Conservation (phyloP, 2,797 vertebrate genomes). For the Trichosurus vulpecula region DNA sequence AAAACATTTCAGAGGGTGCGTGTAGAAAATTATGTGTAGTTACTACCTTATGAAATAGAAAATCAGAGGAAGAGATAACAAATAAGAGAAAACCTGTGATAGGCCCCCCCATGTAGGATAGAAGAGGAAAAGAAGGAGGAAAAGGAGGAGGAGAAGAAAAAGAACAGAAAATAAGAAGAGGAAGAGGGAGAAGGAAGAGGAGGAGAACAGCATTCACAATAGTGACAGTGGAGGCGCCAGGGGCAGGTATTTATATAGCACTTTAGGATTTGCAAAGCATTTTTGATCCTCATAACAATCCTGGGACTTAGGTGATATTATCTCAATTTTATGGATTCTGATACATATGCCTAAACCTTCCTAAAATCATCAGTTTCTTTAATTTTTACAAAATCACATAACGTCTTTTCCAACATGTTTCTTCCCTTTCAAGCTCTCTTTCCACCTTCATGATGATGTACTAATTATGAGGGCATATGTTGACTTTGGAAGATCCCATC, state of each 20-base stretch:
- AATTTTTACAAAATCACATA: neutral
- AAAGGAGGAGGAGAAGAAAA: too few relatives aligned
- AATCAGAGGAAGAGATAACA: neutral
- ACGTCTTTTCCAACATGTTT: neutral
- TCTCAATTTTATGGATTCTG: neutral
- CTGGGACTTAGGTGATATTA: neutral
- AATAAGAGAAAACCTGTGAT: neutral
- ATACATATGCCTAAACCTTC: neutral
- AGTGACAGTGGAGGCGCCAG: accelerated
- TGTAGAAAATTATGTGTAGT: neutral
- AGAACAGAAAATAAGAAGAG: accelerated
- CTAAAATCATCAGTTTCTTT: neutral
- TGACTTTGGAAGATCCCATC: neutral
- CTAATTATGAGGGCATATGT: neutral
- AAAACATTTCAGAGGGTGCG: neutral
- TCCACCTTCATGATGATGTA: neutral
- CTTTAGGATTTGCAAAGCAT: neutral
- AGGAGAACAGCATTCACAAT: neutral
- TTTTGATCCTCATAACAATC: neutral
- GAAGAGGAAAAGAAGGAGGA: too few relatives aligned
- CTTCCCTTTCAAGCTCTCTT: neutral
- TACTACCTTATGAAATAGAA: neutral
- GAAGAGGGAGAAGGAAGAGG: too few relatives aligned
- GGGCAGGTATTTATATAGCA: too few relatives aligned
- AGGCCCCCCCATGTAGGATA: neutral